phyloP scores from a whole-genome alignment of 1,140 invertebrate species.

The Meloidogyne hapla region DNA sequence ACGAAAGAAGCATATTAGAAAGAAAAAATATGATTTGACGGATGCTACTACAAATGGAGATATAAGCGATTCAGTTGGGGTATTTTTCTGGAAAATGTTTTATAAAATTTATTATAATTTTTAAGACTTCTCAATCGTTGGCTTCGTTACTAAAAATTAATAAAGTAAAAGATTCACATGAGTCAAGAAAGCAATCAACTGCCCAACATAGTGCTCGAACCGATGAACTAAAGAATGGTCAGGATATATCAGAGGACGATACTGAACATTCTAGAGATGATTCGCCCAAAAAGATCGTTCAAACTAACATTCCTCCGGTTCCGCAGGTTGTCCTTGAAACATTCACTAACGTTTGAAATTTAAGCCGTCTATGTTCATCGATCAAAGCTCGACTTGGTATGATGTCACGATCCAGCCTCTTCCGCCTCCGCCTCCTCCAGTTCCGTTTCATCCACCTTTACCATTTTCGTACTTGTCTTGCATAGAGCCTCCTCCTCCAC shows the following conservation, averaged over 20 bases:
- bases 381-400: not conserved
- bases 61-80: not conserved
- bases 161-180: not conserved
- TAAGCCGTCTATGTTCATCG: not conserved
- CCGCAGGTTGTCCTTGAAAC: not conserved
- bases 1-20: not conserved
- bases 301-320: not conserved
- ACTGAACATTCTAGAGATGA: not conserved
- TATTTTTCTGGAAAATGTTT: not conserved
- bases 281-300: not conserved
- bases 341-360: not conserved
- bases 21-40: not conserved
- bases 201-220: not conserved
- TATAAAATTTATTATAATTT: not conserved
- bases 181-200: not conserved
- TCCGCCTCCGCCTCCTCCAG: not conserved
- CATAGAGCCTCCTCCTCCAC: constrained; percentile 11
- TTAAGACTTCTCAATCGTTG: not conserved
- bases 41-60: not conserved
- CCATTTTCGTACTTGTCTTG: not conserved
- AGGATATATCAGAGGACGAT: not conserved
- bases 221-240: not conserved
- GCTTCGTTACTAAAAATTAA: not conserved
- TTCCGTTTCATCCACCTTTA: not conserved
- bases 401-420: not conserved